Evolutionary conservation across 2,113 vertebrate species (phyloP).

Genomic region (Pelvicachromis taeniatus): DNA sequence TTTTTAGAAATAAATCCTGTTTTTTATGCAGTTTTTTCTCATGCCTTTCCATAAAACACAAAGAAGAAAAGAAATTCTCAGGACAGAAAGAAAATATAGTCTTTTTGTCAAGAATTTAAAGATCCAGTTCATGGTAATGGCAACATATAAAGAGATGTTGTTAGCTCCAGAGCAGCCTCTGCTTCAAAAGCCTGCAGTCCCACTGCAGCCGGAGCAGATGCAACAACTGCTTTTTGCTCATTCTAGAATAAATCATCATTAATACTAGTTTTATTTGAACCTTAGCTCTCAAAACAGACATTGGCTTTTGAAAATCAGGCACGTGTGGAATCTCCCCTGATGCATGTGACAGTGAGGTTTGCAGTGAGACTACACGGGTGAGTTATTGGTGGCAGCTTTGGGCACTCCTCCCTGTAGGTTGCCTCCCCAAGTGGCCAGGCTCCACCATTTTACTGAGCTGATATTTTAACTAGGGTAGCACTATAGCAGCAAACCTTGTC

Average conservation of each 20-base stretch:
- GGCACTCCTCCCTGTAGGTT: background rate
- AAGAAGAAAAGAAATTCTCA: background rate
- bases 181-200: background rate
- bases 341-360: background rate
- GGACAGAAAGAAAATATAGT: background rate
- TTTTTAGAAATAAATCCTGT: background rate
- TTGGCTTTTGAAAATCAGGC: background rate
- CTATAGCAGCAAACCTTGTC: background rate
- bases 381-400: background rate
- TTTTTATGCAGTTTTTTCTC: background rate
- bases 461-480: background rate
- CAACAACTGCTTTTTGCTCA: background rate
- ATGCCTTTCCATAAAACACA: background rate
- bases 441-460: rapidly evolving
- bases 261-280: background rate
- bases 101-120: constrained; percentile 15
- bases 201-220: background rate
- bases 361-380: background rate
- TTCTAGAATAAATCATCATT: background rate
- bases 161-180: background rate
- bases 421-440: no score
- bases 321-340: background rate
- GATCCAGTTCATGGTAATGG: constrained; percentile 35
- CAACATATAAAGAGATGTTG: background rate
- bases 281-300: background rate